phyloP scores from a whole-genome alignment of 2,888 invertebrate genomes.

The Boloria euphrosyne region DNA sequence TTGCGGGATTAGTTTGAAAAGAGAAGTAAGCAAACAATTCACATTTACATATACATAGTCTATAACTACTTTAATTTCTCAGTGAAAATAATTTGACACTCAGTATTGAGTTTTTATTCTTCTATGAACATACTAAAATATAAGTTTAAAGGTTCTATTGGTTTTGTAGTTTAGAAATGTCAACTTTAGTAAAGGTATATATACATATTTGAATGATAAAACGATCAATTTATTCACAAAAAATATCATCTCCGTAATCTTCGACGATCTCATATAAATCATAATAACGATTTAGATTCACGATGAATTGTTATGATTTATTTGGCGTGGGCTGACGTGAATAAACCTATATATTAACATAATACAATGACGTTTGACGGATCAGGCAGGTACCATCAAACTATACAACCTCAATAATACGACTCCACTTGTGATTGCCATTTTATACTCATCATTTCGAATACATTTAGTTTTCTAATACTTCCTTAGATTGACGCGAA shows the following conservation, averaged over 20 bases:
- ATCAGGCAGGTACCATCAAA: slow-evolving; percentile 62
- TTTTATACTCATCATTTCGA: not conserved
- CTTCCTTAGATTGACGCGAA: too few species aligned
- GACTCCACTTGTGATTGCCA: not conserved
- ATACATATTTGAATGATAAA: slow-evolving; percentile 10
- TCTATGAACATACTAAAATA: not conserved
- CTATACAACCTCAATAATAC: slow-evolving; percentile 17
- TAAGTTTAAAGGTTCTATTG: not conserved
- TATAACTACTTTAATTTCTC: not conserved
- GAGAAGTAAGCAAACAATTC: slow-evolving; percentile 24
- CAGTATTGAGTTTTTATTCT: not conserved
- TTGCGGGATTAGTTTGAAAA: slow-evolving; percentile 29
- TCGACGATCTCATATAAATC: slow-evolving; percentile 35
- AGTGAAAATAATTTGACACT: not conserved
- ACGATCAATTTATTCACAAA: slow-evolving; percentile 21
- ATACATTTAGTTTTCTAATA: not conserved
- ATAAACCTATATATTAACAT: slow-evolving; percentile 55
- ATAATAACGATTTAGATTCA: slow-evolving; percentile 45
- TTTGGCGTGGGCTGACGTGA: slow-evolving; percentile 50
- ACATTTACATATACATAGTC: slow-evolving; percentile 1
- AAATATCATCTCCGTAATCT: slow-evolving; percentile 33
- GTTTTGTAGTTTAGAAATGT: not conserved
- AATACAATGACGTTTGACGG: slow-evolving; percentile 76
- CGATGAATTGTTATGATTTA: slow-evolving; percentile 56
- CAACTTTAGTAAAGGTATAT: slow-evolving; percentile 3